Conservation (phyloP, 2,797 vertebrate species). For the Okamejei kenojei region DNA sequence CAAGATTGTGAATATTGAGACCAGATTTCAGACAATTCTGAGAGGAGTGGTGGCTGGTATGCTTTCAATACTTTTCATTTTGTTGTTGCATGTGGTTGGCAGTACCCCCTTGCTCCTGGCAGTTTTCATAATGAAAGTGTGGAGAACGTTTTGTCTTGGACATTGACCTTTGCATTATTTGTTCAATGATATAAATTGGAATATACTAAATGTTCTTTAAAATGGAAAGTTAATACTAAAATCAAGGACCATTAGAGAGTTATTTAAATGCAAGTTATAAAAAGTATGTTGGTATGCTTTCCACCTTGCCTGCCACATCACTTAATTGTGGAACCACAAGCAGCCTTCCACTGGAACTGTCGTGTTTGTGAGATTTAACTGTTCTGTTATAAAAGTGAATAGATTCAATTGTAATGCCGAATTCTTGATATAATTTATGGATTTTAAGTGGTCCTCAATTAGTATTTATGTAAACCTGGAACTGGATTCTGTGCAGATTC, state of each 20-base stretch:
- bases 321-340: background rate
- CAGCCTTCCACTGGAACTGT: no score
- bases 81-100: background rate
- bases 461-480: no score
- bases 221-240: no score
- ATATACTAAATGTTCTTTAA: no score
- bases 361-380: no score
- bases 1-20: no score
- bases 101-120: background rate
- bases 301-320: background rate
- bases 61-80: background rate
- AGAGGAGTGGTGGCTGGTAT: background rate
- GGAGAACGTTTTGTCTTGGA: background rate
- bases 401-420: no score
- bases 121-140: background rate
- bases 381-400: no score
- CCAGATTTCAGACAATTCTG: no score
- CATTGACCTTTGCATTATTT: background rate
- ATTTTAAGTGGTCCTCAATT: no score
- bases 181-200: background rate
- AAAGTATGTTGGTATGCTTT: background rate
- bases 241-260: background rate
- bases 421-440: no score
- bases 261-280: background rate
- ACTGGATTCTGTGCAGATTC: no score